Percentiles rank a stretch among this genome's conserved stretches.
Evolutionary conservation across 2,888 invertebrate genomes (phyloP).

Genomic region (Allolobophora icterica): DNA sequence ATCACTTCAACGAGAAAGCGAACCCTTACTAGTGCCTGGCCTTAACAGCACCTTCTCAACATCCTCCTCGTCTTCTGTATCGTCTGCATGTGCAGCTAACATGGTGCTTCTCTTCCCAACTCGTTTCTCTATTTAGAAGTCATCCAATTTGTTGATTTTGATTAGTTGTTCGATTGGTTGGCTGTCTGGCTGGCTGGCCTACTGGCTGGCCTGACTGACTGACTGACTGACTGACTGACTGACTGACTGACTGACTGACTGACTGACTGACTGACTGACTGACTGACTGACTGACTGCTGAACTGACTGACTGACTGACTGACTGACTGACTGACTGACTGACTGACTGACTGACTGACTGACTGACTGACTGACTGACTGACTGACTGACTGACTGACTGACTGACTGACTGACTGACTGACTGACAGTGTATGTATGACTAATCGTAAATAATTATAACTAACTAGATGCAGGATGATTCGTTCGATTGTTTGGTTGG

Average conservation of each 20-base stretch:
- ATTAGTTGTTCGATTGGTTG: too few relatives aligned
- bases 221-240: constrained; percentile 22
- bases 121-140: too few relatives aligned
- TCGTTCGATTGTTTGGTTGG: too few relatives aligned
- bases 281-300: constrained; percentile 25
- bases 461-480: neutral
- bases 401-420: neutral
- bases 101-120: neutral
- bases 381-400: constrained; percentile 25
- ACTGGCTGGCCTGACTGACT: neutral
- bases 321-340: neutral
- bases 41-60: neutral
- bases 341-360: constrained; percentile 25
- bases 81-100: neutral
- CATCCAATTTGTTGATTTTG: too few relatives aligned
- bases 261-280: constrained; percentile 25
- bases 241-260: constrained; percentile 25
- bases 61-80: neutral
- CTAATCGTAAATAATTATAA: neutral
- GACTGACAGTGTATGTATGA: neutral
- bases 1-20: neutral
- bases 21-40: neutral
- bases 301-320: constrained; percentile 25
- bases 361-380: constrained; percentile 25
- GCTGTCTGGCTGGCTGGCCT: neutral